Evolutionary conservation across 2,888 invertebrate species (phyloP).

Genomic region (Aquatica leii): DNA sequence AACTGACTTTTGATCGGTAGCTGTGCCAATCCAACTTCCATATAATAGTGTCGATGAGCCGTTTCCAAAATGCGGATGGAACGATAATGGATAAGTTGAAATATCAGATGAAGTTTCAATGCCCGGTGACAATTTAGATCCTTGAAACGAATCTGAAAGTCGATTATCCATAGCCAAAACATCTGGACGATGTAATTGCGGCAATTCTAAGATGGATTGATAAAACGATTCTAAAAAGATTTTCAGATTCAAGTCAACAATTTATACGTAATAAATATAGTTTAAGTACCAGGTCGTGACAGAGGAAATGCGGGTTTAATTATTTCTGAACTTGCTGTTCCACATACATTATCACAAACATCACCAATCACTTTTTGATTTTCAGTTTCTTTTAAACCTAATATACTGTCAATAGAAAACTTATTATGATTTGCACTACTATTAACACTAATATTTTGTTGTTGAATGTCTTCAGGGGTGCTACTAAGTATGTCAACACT

Average conservation of each 20-base stretch:
- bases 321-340: slow-evolving; percentile 44
- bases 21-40: slow-evolving; percentile 54
- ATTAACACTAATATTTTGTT: slow-evolving; percentile 42
- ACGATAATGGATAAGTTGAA: slow-evolving; percentile 46
- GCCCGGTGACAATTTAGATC: slow-evolving; percentile 34
- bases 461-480: slow-evolving; percentile 41
- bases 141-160: slow-evolving; percentile 49
- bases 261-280: not conserved
- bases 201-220: slow-evolving; percentile 54
- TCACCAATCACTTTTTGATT: slow-evolving; percentile 30
- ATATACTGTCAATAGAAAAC: slow-evolving; percentile 59
- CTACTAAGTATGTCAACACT: slow-evolving; percentile 52
- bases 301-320: slow-evolving; percentile 53
- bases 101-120: slow-evolving; percentile 41
- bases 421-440: slow-evolving; percentile 51
- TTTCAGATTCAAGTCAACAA: not conserved
- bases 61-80: slow-evolving; percentile 51
- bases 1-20: slow-evolving; percentile 51
- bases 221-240: slow-evolving; percentile 51
- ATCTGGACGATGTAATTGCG: slow-evolving; percentile 50
- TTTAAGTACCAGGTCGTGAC: slow-evolving; percentile 18
- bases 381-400: slow-evolving; percentile 49
- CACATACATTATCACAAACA: slow-evolving; percentile 22
- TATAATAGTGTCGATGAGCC: slow-evolving; percentile 54
- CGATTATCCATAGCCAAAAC: slow-evolving; percentile 54